Evolutionary conservation across 92 coral and sea anemone genomes (phyloP).

Genomic region (Phenganax subtilis): DNA sequence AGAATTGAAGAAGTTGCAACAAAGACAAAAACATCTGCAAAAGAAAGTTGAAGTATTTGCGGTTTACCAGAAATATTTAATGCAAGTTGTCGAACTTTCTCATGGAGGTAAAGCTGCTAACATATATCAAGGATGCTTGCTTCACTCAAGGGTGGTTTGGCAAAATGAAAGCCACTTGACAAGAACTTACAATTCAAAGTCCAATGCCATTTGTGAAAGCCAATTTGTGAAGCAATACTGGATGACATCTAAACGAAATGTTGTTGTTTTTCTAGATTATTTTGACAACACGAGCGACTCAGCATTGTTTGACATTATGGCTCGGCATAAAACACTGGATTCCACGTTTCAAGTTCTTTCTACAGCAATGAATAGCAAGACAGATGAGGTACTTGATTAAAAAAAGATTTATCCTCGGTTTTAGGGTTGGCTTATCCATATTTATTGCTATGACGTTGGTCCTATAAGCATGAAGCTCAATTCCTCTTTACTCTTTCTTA

Average conservation of each 20-base stretch:
- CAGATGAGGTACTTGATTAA: constrained; percentile 67
- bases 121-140: background rate
- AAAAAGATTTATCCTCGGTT: too few relatives aligned
- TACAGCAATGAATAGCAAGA: constrained; percentile 64
- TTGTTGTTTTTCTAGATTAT: constrained; percentile 53
- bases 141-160: too few relatives aligned
- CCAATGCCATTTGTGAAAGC: background rate
- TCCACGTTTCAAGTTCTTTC: constrained; percentile 77
- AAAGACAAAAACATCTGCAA: constrained; percentile 65
- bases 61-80: constrained; percentile 71
- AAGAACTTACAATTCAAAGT: background rate
- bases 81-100: constrained; percentile 72
- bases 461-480: too few relatives aligned
- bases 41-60: constrained; percentile 65
- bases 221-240: background rate
- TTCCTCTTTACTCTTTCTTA: too few relatives aligned
- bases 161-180: too few relatives aligned
- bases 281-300: constrained; percentile 83
- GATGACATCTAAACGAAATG: background rate
- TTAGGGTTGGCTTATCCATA: too few relatives aligned
- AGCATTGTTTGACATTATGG: constrained; percentile 87
- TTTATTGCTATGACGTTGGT: too few relatives aligned
- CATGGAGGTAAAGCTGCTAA: constrained; percentile 67
- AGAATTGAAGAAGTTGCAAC: constrained; percentile 55
- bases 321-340: constrained; percentile 83